phyloP scores from a whole-genome alignment of 2,113 vertebrate species.

The Carassius gibelio region DNA sequence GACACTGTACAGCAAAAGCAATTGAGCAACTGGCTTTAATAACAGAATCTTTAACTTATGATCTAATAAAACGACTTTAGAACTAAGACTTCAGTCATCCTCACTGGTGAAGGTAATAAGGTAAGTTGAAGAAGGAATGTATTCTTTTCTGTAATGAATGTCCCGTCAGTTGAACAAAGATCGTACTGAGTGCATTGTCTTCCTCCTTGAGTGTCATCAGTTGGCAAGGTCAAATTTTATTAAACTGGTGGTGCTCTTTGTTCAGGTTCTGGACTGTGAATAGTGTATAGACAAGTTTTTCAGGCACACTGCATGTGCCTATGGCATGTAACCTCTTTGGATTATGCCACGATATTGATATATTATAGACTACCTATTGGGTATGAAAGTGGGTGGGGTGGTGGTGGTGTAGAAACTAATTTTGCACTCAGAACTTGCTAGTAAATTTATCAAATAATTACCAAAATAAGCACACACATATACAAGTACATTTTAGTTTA shows the following conservation, averaged over 20 bases:
- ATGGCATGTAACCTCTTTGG: background rate
- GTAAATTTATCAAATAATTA: too few relatives aligned
- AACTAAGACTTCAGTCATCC: background rate
- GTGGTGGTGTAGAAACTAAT: too few relatives aligned
- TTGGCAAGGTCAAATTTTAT: conserved; percentile 2
- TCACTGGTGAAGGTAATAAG: background rate
- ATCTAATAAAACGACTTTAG: background rate
- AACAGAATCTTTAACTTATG: too few relatives aligned
- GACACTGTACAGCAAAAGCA: background rate
- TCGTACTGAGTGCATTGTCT: background rate
- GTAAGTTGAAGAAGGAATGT: background rate
- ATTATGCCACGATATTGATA: background rate
- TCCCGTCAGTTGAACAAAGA: background rate
- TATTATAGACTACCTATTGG: background rate
- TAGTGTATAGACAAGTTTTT: background rate
- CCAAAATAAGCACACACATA: too few relatives aligned
- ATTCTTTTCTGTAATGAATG: background rate
- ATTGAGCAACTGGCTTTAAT: background rate
- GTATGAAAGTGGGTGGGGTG: too few relatives aligned
- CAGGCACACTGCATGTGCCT: background rate
- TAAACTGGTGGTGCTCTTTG: background rate
- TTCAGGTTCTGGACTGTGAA: conserved; percentile 6
- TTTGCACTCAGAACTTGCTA: too few relatives aligned
- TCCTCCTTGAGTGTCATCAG: background rate
- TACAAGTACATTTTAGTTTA: too few relatives aligned